Evolutionary conservation across 1,140 invertebrate species (phyloP).

Genomic region (Megathymus violae): DNA sequence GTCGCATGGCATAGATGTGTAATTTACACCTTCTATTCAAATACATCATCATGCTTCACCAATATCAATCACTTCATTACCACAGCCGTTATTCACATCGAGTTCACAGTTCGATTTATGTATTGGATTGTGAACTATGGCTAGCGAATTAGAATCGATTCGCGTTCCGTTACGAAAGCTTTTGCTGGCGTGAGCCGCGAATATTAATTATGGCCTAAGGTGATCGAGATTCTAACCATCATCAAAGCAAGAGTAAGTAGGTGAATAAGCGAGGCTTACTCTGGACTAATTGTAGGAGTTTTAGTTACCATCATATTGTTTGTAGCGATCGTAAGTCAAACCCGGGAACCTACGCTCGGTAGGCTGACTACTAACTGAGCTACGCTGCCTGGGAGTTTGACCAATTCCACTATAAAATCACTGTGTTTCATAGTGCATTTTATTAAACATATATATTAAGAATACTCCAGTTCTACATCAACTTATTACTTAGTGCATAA

Average conservation of each 20-base stretch:
- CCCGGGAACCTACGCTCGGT: too few species aligned
- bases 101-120: conserved; percentile 41
- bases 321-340: too few species aligned
- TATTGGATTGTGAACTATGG: conserved; percentile 24
- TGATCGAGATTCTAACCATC: neutral
- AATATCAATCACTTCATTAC: conserved; percentile 46
- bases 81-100: conserved; percentile 33
- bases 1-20: conserved; percentile 16
- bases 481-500: neutral
- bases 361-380: too few species aligned
- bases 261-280: too few species aligned
- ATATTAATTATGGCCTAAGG: conserved; percentile 26
- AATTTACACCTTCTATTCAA: conserved; percentile 44
- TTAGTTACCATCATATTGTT: too few species aligned
- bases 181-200: conserved; percentile 16
- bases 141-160: conserved; percentile 20
- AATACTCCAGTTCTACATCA: neutral
- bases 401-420: too few species aligned
- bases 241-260: neutral
- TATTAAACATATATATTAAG: too few species aligned
- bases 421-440: too few species aligned
- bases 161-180: conserved; percentile 34
- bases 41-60: conserved; percentile 33
- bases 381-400: too few species aligned
- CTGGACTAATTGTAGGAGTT: too few species aligned